Conservation (phyloP, 2,888 invertebrate species). For the Steinernema scapterisci region DNA sequence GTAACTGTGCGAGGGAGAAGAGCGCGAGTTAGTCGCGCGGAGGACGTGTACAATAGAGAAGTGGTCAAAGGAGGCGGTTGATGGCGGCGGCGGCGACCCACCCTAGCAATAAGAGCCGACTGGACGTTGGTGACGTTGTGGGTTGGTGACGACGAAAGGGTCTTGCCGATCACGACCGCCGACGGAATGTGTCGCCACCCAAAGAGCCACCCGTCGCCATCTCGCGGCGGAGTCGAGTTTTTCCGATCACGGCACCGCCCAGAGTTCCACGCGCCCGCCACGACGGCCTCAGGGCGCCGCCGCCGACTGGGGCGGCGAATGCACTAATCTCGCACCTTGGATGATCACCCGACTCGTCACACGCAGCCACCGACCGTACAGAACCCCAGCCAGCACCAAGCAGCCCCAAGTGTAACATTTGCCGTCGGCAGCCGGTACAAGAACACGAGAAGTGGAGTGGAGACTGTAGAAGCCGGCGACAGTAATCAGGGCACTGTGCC, state of each 20-base stretch:
- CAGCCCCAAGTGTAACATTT: slow-evolving; percentile 23
- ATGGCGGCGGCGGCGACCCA: background rate
- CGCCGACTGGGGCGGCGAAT: background rate
- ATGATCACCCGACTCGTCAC: slow-evolving; percentile 30
- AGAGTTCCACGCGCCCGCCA: slow-evolving; percentile 23
- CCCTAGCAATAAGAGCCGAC: background rate
- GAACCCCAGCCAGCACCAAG: background rate
- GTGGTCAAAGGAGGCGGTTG: background rate
- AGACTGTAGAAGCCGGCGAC: slow-evolving; percentile 1
- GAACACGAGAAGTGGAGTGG: slow-evolving; percentile 1
- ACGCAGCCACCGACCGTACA: background rate
- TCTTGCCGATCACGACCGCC: slow-evolving; percentile 3
- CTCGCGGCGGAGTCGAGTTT: background rate
- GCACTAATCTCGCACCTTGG: slow-evolving; percentile 17
- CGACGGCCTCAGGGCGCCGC: slow-evolving; percentile 23
- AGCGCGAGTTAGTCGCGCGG: background rate
- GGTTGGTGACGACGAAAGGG: background rate
- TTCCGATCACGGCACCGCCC: slow-evolving; percentile 22
- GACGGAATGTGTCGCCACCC: slow-evolving; percentile 7
- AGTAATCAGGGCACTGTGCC: slow-evolving; percentile 22
- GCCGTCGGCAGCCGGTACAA: slow-evolving; percentile 15
- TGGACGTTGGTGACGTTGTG: background rate
- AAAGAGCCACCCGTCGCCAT: background rate
- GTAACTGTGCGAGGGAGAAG: background rate
- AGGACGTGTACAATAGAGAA: slow-evolving; percentile 3